Evolutionary conservation across 2,888 invertebrate genomes (phyloP), one percentile per base, ranked within the genome.

Genomic region (Patella caerulea): DNA sequence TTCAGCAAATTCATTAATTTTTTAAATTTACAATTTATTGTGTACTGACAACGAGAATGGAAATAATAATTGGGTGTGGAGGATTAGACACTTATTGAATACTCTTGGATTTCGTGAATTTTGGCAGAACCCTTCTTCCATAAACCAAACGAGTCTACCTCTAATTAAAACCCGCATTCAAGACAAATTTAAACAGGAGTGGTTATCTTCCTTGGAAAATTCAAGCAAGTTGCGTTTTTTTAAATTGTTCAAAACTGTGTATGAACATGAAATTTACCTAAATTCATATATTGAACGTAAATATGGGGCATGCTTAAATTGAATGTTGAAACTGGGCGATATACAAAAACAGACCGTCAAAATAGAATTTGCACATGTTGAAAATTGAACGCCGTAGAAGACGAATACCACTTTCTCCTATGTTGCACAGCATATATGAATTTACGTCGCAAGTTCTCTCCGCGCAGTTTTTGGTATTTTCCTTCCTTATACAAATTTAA

Each of bases 271-370:
- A 65, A 3, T 19, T 19, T 65, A 65, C 65, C 65, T 65, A 19
- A 19, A 65, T 65, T 5, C n/a, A 65, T 19, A 65, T 65, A 65
- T 65, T 65, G n/a, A 7, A 65, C n/a, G 7, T n/a, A 65, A 65
- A 65, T 65, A 19, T 65, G 65, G 1, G 65, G 65, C 24, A 65
- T 19, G 7, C 65, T 65, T 19, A n/a, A 65, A 19, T 19, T 65
- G 65, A n/a, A 19, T 65, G n/a, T 65, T n/a, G 65, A 65, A 19
- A 65, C 65, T 65, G 65, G 65, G n/a, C n/a, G 65, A 65, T 65
- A 65, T 65, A 65, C 65, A 19, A 65, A 65, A 19, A 65, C 24
- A 65, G 19, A n/a, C 24, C 65, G 65, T 65, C 19, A 65, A 9
- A 65, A 65, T 19, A 65, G 65, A 65, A 2, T 65, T 19, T 65